These are phyloP conservation scores for Chiloscyllium plagiosum DNA, from an alignment of 2,113 vertebrate genomes.

Conservation along the genomic window DNA sequence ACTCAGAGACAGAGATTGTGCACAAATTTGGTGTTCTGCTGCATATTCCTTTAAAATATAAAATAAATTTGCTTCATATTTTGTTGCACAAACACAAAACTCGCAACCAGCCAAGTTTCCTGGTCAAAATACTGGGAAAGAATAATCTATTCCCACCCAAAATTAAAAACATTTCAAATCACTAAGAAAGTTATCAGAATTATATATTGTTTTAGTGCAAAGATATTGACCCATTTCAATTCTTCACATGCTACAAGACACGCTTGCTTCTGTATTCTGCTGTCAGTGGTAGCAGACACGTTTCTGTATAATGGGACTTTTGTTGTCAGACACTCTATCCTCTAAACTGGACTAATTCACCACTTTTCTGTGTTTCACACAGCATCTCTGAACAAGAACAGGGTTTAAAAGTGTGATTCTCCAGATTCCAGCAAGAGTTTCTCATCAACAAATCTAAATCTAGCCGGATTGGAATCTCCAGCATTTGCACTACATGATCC, in stretches of 20 bases:
- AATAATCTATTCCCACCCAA: background rate
- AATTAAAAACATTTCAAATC: background rate
- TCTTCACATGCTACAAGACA: background rate
- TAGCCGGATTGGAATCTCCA: background rate
- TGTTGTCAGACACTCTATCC: background rate
- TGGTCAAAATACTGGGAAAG: background rate
- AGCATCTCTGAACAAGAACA: background rate
- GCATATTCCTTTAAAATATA: background rate
- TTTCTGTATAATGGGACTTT: background rate
- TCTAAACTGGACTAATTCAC: background rate
- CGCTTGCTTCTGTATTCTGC: background rate
- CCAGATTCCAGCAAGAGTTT: background rate
- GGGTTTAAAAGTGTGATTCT: background rate
- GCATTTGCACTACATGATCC: background rate
- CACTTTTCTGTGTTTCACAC: background rate
- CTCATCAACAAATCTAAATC: background rate
- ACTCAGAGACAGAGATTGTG: background rate
- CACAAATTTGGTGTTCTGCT: background rate
- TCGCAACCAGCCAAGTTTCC: background rate
- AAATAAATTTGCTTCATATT: background rate
- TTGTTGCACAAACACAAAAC: background rate
- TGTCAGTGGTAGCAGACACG: too few relatives aligned
- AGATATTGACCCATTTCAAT: background rate
- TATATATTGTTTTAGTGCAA: background rate
- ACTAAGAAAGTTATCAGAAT: background rate